A percentile compares a stretch with the other conserved stretches of the same genome.
These are phyloP conservation scores for Geodia barretti DNA, from an alignment of 37 sponge, comb jelly and placozoan genomes.

Conservation along the genomic window DNA sequence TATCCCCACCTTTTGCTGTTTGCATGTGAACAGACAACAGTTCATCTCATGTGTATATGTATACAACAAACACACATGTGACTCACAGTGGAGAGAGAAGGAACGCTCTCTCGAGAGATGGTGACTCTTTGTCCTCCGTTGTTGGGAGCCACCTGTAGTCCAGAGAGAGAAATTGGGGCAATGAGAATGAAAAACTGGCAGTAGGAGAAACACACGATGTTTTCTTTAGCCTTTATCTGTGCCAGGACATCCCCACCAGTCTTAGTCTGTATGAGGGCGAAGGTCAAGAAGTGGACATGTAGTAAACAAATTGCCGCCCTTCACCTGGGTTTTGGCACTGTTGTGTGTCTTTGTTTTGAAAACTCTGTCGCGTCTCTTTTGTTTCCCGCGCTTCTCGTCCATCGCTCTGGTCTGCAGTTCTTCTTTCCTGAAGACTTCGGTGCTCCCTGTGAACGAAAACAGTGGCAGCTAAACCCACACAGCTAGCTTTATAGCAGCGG, in stretches of 20 bases:
- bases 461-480: too few relatives aligned
- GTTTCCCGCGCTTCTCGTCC: conserved; percentile 3
- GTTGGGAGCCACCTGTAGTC: not conserved
- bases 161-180: too few relatives aligned
- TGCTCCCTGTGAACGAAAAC: too few relatives aligned
- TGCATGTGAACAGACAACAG: not conserved
- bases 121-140: not conserved
- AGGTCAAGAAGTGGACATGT: not conserved
- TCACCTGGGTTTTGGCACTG: not conserved
- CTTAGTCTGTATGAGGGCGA: not conserved
- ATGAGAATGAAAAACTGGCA: too few relatives aligned
- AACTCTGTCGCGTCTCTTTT: conserved; percentile 2
- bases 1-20: conserved; percentile 27
- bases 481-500: too few relatives aligned
- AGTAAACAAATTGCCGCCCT: not conserved
- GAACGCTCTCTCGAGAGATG: not conserved
- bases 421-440: conserved; percentile 19
- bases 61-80: too few relatives aligned
- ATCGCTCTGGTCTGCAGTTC: not conserved
- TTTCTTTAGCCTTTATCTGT: conserved; percentile 7
- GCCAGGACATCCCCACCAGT: not conserved
- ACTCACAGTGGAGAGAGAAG: not conserved
- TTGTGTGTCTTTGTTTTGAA: not conserved
- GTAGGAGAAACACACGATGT: not conserved
- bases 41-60: too few relatives aligned